These are phyloP conservation scores for Limosa lapponica DNA, from an alignment of 2,797 vertebrate genomes.

Conservation along the genomic window DNA sequence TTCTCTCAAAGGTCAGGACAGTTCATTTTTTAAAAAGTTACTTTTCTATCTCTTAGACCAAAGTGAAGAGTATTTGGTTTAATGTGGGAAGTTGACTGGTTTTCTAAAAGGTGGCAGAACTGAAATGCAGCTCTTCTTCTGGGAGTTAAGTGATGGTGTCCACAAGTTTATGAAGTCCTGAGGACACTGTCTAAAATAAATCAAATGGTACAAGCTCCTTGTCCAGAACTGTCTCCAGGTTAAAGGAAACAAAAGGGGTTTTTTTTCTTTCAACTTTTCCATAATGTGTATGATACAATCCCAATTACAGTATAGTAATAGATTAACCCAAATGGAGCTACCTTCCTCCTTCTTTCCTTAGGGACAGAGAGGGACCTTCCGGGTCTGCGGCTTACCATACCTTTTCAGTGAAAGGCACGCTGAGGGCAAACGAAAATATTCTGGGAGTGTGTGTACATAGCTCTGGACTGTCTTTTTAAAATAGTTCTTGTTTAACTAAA, in stretches of 20 bases:
- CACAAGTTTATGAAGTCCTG: background rate
- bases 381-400: background rate
- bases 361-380: background rate
- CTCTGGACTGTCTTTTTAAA: background rate
- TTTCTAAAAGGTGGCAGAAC: background rate
- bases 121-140: background rate
- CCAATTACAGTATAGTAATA: background rate
- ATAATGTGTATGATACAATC: background rate
- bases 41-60: background rate
- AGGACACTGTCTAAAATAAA: background rate
- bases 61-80: background rate
- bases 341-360: background rate
- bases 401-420: background rate
- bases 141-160: background rate
- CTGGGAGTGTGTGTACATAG: background rate
- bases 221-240: background rate
- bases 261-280: background rate
- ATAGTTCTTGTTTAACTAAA: slow-evolving; percentile 23
- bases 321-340: background rate
- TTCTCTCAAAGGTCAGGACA: background rate
- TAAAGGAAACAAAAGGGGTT: background rate
- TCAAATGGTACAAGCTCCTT: background rate
- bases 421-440: background rate
- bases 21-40: background rate
- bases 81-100: background rate